Percentiles rank a stretch among this genome's conserved stretches.
Evolutionary conservation across 2,113 vertebrate species (phyloP).

Genomic region (Corapipo altera): DNA sequence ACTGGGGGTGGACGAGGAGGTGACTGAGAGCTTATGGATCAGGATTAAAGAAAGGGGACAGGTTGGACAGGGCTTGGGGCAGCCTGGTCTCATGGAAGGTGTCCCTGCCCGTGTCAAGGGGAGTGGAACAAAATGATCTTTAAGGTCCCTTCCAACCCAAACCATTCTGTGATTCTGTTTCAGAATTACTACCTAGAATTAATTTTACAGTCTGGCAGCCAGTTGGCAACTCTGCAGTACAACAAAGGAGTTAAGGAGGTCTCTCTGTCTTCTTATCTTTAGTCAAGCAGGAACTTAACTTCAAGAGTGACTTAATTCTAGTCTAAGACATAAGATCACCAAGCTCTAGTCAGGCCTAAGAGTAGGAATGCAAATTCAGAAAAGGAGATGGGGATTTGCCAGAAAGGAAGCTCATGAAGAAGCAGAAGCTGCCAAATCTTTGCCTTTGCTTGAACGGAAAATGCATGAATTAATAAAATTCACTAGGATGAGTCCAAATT

Average conservation of each 20-base stretch:
- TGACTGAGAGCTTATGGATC: not conserved
- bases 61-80: not conserved
- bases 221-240: not conserved
- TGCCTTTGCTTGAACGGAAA: not conserved
- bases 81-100: not conserved
- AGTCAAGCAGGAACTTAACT: not conserved
- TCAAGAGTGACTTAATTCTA: not conserved
- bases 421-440: not conserved
- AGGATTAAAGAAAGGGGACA: not conserved
- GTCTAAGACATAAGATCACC: not conserved
- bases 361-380: not conserved
- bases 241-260: not conserved
- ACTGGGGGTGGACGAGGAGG: not conserved
- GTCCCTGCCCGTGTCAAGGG: not conserved
- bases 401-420: not conserved
- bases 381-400: not conserved
- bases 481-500: not conserved
- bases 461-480: not conserved
- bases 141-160: not conserved
- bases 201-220: not conserved
- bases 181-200: not conserved
- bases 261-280: not conserved
- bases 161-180: not conserved
- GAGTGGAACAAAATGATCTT: fast-evolving
- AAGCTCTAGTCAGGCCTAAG: not conserved